Evolutionary conservation across 2,888 invertebrate genomes (phyloP).

Genomic region (Protodeltote pygarga): DNA sequence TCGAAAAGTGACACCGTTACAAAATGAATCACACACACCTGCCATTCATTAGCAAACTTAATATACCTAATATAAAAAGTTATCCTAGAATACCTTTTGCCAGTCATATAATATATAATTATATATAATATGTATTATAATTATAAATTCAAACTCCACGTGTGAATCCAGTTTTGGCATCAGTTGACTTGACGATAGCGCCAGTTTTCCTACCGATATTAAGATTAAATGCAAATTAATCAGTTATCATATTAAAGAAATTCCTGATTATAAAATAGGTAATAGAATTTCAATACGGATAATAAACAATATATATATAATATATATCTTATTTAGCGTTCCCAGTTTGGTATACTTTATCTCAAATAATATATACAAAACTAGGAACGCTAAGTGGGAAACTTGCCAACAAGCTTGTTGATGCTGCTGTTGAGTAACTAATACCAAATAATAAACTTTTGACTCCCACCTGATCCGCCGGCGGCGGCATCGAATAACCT

Average conservation of each 20-base stretch:
- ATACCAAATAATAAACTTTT: too few relatives aligned
- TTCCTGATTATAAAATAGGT: constrained; percentile 17
- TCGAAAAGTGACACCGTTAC: constrained; percentile 26
- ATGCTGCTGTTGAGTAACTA: too few relatives aligned
- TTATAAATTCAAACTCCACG: constrained; percentile 11
- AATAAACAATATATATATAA: constrained; percentile 10
- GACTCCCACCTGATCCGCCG: too few relatives aligned
- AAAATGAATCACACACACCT: constrained; percentile 16
- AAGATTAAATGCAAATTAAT: constrained; percentile 18
- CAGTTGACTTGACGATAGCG: constrained; percentile 6
- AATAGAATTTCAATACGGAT: constrained; percentile 19
- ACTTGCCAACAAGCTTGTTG: too few relatives aligned
- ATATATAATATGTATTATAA: too few relatives aligned
- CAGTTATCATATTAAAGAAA: constrained; percentile 12
- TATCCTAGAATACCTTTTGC: too few relatives aligned
- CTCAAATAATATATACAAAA: too few relatives aligned
- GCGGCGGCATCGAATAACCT: too few relatives aligned
- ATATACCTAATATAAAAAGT: constrained; percentile 13
- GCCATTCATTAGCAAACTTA: constrained; percentile 18
- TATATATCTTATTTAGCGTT: too few relatives aligned
- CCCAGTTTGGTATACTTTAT: too few relatives aligned
- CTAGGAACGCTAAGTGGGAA: too few relatives aligned
- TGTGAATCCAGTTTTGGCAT: constrained; percentile 1
- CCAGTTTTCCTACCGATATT: constrained; percentile 7
- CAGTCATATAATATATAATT: too few relatives aligned